Base-by-base conservation (phyloP, 2,888 invertebrate species). In the Hesperia comma region DNA sequence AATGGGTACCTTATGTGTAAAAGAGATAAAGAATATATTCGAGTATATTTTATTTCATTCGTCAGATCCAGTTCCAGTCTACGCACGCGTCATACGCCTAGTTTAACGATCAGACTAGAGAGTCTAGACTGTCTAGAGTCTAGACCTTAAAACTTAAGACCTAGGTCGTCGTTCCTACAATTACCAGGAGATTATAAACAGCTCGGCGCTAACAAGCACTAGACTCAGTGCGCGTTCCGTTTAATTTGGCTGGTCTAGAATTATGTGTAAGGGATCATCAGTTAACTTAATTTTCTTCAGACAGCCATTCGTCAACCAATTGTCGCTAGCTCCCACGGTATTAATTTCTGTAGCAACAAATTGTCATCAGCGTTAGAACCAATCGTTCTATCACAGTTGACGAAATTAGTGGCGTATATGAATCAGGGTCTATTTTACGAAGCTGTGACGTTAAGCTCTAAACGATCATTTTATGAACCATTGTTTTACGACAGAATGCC, bases 141-240 rank as follows among this genome's bases (percentile, higher is more conserved):
- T 53, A 67, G 63, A 55, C 64, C 54, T 56, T 33, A 61, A 63
- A 12, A 73, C 69, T 74, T 72, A 68, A 77, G 75, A 82, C 75
- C 85, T 84, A 79, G 78, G 74, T 75, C 67, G 74, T 72, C 80
- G 84, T 90, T 88, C 89, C 90, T 90, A 90, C 83, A 86, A 81
- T 77, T 87, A 92, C 90, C 79, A 91, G 89, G 90, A 75, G 72
- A 71, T 63, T 88, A 91, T 80, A 80, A 74, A 63, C 70, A 10
- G 70, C 67, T 57, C 73, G 77, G 80, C 82, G 84, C 68, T 79
- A 67, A 63, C 75, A 83, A 88, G 83, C 78, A 88, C 89, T 90
- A 88, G 81, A 81, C 77, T 84, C 77, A 69, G 62, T 68, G 67
- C 56, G 69, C 60, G 56, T 33, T 57, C 37, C 62, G 40, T 49